Percentiles rank a stretch among this genome's conserved stretches.
Evolutionary conservation across 23 tunicate genomes (phyloP).

Genomic region (Ascidia mentula): DNA sequence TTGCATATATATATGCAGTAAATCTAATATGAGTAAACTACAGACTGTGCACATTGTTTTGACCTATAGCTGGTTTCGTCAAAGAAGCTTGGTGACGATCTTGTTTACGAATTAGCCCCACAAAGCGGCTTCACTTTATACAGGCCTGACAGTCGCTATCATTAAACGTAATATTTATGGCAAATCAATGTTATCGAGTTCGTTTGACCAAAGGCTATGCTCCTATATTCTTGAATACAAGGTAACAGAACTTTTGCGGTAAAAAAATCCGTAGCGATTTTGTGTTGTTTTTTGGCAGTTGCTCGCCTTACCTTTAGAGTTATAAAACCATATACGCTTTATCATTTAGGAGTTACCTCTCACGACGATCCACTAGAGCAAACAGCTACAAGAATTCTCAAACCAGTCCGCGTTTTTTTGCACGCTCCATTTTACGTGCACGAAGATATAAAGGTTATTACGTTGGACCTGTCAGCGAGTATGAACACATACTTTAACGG

Average conservation of each 20-base stretch:
- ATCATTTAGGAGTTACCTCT: conserved; percentile 25
- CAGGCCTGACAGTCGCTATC: too few species aligned
- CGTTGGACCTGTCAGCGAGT: conserved; percentile 15
- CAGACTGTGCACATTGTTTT: too few species aligned
- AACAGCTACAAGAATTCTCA: conserved; percentile 17
- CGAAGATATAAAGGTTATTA: conserved; percentile 4
- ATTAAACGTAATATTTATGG: too few species aligned
- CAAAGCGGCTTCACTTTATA: too few species aligned
- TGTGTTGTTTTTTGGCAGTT: too few species aligned
- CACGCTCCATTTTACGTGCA: conserved; percentile 20
- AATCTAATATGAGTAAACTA: too few species aligned
- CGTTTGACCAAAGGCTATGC: too few species aligned
- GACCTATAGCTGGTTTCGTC: background rate
- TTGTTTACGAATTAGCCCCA: too few species aligned
- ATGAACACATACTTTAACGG: background rate
- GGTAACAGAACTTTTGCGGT: too few species aligned
- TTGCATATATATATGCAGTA: background rate
- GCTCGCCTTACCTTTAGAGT: background rate
- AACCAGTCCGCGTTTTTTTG: background rate
- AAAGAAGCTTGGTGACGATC: background rate
- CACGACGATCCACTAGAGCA: conserved; percentile 28
- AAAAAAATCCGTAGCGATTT: too few species aligned
- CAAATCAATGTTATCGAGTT: too few species aligned
- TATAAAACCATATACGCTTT: background rate
- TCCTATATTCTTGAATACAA: too few species aligned